Evolutionary conservation across 2,888 invertebrate species (phyloP), one percentile per base, ranked within the genome.

Genomic region (Platycheirus albimanus): DNA sequence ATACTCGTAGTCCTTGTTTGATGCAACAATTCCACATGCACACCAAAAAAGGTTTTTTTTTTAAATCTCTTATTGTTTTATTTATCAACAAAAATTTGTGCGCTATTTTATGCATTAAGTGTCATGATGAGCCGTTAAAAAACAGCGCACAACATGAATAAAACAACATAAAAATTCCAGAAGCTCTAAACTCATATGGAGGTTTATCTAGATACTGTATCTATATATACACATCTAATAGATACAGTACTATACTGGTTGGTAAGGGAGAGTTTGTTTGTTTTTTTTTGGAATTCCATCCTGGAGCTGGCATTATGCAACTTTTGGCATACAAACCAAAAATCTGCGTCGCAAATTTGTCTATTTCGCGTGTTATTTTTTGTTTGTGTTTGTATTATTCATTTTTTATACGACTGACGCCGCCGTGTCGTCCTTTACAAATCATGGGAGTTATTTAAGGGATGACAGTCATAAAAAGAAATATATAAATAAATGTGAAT

Each of bases 391-490:
- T 36, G 13, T n/a, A n/a, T n/a, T n/a, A n/a, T n/a, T n/a, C n/a
- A n/a, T n/a, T 45, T 13, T 17, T 33, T 15, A 2, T 24, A 33
- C 8, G 8, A 7, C 30, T 43, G 28, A 45, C 30, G 19, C n/a
- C 33, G 36, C 10, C 2, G 28, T 28, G 33, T 52, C 24, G n/a
- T 24, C 61, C 15, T 61, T 30, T 30, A 30, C 6, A 20, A 61
- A 43, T 19, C n/a, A 45, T 38, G 66, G 66, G 52, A 54, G 61
- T 71, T 71, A 81, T 81, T 76, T 71, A 76, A 71, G 67, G 76
- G 77, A 77, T 81, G 76, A 63, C 71, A 56, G 66, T 51, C 64
- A 56, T 49, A 66, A 45, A 70, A 49, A 56, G 30, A 47, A 17
- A 33, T 38, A n/a, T n/a, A 30, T n/a, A 52, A 43, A 69, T 24